Percentiles rank a stretch among this genome's conserved stretches.
phyloP scores from a whole-genome alignment of 2,888 invertebrate species.

The Dusona sp. region DNA sequence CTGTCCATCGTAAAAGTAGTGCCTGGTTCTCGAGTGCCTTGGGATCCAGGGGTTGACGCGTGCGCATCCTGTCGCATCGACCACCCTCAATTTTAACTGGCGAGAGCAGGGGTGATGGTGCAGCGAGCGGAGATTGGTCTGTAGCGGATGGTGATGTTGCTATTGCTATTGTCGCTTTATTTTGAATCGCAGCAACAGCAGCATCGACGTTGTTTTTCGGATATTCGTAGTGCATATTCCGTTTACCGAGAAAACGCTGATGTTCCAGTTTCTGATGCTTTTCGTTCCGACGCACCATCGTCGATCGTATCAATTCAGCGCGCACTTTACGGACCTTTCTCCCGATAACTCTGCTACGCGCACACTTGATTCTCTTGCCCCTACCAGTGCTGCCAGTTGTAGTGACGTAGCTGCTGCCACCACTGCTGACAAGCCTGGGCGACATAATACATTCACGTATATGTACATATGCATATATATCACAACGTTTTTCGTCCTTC shows the following conservation, averaged over 20 bases:
- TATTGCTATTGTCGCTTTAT: constrained; percentile 63
- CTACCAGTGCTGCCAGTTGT: constrained; percentile 51
- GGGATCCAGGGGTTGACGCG: constrained; percentile 85
- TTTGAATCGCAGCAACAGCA: constrained; percentile 58
- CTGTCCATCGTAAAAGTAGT: constrained; percentile 86
- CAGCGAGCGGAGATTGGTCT: constrained; percentile 54
- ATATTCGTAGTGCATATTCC: constrained; percentile 62
- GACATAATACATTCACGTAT: constrained; percentile 60
- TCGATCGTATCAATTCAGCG: constrained; percentile 47
- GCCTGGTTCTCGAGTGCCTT: constrained; percentile 80
- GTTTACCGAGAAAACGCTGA: constrained; percentile 57
- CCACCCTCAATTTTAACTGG: constrained; percentile 72
- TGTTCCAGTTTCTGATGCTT: constrained; percentile 60
- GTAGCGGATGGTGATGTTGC: constrained; percentile 55
- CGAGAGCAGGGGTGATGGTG: constrained; percentile 68
- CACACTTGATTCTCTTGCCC: constrained; percentile 68
- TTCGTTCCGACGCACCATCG: constrained; percentile 65
- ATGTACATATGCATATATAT: constrained; percentile 36
- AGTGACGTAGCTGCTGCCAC: constrained; percentile 58
- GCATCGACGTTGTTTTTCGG: constrained; percentile 61
- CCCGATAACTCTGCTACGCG: constrained; percentile 71
- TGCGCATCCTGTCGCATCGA: constrained; percentile 76
- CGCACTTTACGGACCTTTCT: constrained; percentile 72
- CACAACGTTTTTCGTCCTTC: constrained; percentile 39
- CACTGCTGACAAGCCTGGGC: constrained; percentile 52